Conservation (phyloP, 2,113 vertebrate species). For the Hippopotamus amphibius region DNA sequence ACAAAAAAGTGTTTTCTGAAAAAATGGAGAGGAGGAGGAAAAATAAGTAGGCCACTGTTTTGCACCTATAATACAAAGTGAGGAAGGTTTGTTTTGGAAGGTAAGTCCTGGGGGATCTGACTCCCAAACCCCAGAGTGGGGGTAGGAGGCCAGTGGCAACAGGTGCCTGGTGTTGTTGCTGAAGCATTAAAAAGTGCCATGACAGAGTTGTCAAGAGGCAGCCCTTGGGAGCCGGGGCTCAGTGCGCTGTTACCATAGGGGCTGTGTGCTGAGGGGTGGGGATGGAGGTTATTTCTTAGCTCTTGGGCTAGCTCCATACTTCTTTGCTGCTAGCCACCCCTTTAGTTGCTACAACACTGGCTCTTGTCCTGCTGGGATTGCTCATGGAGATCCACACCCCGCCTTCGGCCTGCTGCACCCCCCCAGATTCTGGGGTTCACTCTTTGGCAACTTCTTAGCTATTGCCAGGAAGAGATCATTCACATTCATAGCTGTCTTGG, state of each 20-base stretch:
- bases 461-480: conserved; percentile 92
- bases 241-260: conserved; percentile 81
- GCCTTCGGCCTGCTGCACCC: conserved; percentile 81
- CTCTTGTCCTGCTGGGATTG: conserved; percentile 89
- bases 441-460: conserved; percentile 93
- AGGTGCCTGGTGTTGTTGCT: conserved; percentile 80
- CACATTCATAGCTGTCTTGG: conserved; percentile 92
- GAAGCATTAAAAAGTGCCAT: conserved; percentile 86
- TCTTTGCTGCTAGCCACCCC: conserved; percentile 72
- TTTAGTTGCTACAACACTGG: conserved; percentile 92
- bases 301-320: conserved; percentile 77
- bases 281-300: conserved; percentile 84
- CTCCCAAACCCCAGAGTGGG: conserved; percentile 70
- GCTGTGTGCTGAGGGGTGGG: conserved; percentile 81
- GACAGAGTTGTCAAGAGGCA: conserved; percentile 81
- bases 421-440: conserved; percentile 88
- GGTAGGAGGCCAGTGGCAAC: conserved; percentile 79
- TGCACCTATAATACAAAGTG: conserved; percentile 88
- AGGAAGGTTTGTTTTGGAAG: conserved; percentile 85
- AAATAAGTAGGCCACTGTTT: conserved; percentile 81
- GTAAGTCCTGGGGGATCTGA: conserved; percentile 80
- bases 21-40: conserved; percentile 62
- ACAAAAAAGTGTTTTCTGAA: conserved; percentile 61
- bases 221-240: conserved; percentile 81
- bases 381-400: conserved; percentile 91